A percentile compares a stretch with the other conserved stretches of the same genome.
Evolutionary conservation across 2,113 vertebrate genomes (phyloP).

Genomic region (Genyomyrus donnyi): DNA sequence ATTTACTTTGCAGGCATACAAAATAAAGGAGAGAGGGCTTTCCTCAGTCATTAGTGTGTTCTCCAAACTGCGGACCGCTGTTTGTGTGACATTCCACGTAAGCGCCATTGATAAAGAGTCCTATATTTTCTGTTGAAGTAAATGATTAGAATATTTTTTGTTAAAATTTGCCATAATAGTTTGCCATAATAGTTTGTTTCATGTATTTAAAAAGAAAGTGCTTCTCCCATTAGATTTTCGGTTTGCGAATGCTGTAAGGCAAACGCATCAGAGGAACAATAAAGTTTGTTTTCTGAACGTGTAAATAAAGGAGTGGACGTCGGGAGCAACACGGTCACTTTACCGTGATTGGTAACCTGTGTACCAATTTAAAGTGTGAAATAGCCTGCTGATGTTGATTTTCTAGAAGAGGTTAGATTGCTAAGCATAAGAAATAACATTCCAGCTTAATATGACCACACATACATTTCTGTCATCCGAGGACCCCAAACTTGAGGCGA

Average conservation of each 20-base stretch:
- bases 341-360: neutral
- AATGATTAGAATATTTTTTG: neutral
- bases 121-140: neutral
- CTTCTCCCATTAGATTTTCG: neutral
- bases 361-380: neutral
- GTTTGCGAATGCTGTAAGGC: neutral
- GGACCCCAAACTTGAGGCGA: neutral
- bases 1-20: constrained; percentile 11
- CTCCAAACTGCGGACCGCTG: neutral
- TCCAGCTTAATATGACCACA: neutral
- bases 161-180: neutral
- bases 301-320: neutral
- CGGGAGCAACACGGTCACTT: neutral
- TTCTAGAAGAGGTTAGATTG: neutral
- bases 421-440: neutral
- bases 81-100: neutral
- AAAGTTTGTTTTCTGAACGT: neutral
- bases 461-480: neutral
- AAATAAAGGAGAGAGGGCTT: constrained; percentile 23
- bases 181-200: neutral
- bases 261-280: neutral
- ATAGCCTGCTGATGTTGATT: neutral
- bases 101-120: neutral
- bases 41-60: constrained; percentile 17
- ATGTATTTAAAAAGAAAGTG: neutral